Conservation (phyloP, 2,888 invertebrate genomes). For the Alsophila aescularia region DNA sequence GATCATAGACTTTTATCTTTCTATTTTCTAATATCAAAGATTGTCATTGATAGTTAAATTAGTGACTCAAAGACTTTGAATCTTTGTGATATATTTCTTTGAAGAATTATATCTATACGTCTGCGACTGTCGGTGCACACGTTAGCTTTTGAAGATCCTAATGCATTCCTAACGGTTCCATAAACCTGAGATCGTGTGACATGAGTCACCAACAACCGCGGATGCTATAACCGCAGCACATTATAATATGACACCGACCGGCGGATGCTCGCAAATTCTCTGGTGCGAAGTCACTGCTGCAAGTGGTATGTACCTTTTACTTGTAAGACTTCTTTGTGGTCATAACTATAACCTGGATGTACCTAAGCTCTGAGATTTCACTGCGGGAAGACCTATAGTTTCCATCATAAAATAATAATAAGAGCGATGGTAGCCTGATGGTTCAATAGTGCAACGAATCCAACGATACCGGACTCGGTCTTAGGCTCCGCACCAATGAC, state of each 20-base stretch:
- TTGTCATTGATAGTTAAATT: too few relatives aligned
- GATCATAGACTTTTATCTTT: too few relatives aligned
- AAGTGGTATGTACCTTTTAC: constrained; percentile 21
- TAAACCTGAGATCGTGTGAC: background rate
- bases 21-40: too few relatives aligned
- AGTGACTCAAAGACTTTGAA: too few relatives aligned
- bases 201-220: background rate
- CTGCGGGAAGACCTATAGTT: background rate
- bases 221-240: background rate
- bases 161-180: background rate
- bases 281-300: constrained; percentile 50
- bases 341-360: constrained; percentile 6
- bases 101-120: too few relatives aligned
- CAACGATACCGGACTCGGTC: too few relatives aligned
- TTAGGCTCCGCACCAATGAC: too few relatives aligned
- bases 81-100: too few relatives aligned
- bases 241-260: constrained; percentile 12
- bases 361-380: constrained; percentile 20
- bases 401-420: too few relatives aligned
- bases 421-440: too few relatives aligned
- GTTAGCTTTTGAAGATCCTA: background rate
- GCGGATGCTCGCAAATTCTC: constrained; percentile 61
- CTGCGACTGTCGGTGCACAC: too few relatives aligned
- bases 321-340: constrained; percentile 32
- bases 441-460: too few relatives aligned